Conservation (phyloP, 2,797 vertebrate species). For the Ptychadena robeensis region DNA sequence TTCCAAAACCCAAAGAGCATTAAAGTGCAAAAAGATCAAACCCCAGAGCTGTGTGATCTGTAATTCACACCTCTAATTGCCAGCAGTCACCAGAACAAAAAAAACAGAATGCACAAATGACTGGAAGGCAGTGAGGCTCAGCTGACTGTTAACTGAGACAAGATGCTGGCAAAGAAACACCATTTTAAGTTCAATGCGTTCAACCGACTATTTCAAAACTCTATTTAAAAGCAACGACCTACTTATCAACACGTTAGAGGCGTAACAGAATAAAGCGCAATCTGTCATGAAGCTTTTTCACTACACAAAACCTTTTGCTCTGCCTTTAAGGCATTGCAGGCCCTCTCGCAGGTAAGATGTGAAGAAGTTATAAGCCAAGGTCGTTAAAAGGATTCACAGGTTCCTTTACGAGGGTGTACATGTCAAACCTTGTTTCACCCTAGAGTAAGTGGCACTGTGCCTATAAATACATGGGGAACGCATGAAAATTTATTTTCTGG, state of each 20-base stretch:
- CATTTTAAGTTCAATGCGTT: conserved; percentile 3
- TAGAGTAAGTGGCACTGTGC: neutral
- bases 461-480: neutral
- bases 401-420: neutral
- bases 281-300: conserved; percentile 36
- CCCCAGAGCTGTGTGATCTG: conserved; percentile 42
- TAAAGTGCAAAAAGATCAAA: conserved; percentile 56
- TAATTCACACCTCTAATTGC: conserved; percentile 56
- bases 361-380: conserved; percentile 21
- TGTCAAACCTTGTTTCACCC: conserved; percentile 10
- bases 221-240: conserved; percentile 53
- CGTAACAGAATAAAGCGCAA: conserved; percentile 32
- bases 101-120: conserved; percentile 34
- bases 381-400: neutral
- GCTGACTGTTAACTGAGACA: conserved; percentile 51
- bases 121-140: conserved; percentile 52
- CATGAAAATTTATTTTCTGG: neutral
- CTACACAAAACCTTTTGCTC: neutral
- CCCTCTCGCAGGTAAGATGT: conserved; percentile 16
- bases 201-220: conserved; percentile 33
- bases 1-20: conserved; percentile 49
- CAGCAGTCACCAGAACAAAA: conserved; percentile 48
- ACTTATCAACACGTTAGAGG: conserved; percentile 56
- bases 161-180: conserved; percentile 13
- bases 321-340: conserved; percentile 43